These are phyloP conservation scores for Vultur gryphus DNA, from an alignment of 2,797 vertebrate species.

Conservation along the genomic window DNA sequence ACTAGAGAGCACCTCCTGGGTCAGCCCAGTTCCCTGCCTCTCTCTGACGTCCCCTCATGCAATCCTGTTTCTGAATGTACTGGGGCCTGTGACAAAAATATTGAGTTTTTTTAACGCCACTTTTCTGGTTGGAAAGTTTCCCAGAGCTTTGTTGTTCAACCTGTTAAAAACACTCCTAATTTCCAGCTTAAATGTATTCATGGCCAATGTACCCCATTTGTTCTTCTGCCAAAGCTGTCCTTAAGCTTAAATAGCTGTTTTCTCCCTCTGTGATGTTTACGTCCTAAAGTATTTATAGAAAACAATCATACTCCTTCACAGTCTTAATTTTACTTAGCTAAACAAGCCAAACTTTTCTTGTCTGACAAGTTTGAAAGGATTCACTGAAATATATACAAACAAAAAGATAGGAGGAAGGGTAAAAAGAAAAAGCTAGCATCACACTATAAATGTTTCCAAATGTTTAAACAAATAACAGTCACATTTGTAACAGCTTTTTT, in stretches of 20 bases:
- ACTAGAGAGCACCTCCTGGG: background rate
- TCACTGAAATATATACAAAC: background rate
- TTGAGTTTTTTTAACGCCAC: background rate
- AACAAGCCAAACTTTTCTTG: background rate
- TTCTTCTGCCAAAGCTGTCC: constrained; percentile 26
- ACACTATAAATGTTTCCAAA: background rate
- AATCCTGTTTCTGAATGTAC: background rate
- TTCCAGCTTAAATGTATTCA: background rate
- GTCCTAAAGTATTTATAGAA: background rate
- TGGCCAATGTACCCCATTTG: background rate
- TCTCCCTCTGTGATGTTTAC: background rate
- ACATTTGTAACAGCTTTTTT: background rate
- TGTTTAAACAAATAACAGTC: constrained; percentile 9
- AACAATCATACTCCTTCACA: background rate
- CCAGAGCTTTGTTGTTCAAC: background rate
- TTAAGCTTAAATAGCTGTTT: background rate
- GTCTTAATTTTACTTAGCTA: background rate
- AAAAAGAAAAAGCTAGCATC: background rate
- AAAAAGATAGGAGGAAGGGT: background rate
- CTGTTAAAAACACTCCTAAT: background rate
- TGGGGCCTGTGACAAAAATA: background rate
- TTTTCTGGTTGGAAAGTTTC: background rate
- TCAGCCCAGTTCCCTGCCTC: background rate
- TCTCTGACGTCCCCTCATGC: background rate
- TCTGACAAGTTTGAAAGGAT: background rate